Conservation (phyloP, 2,888 invertebrate species). For the Galeruca laticollis region DNA sequence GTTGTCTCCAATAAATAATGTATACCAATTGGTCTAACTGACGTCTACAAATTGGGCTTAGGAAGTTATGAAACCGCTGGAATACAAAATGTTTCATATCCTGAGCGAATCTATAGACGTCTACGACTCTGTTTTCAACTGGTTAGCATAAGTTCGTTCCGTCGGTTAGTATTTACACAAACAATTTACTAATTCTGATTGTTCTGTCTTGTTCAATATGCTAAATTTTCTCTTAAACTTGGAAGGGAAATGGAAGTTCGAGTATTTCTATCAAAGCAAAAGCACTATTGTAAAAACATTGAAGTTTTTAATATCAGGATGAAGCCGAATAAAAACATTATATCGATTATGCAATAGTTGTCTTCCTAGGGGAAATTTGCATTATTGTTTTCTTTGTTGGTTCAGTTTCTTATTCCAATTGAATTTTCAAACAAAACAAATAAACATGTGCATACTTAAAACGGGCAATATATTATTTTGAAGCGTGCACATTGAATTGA, state of each 20-base stretch:
- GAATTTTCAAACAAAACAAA: not conserved
- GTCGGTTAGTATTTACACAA: constrained; percentile 47
- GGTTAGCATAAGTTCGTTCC: constrained; percentile 49
- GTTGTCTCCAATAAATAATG: no score
- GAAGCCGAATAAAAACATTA: not conserved
- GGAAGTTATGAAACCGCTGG: no score
- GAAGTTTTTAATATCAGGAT: constrained; percentile 6
- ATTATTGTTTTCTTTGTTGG: not conserved
- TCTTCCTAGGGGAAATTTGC: not conserved
- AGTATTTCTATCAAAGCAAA: constrained; percentile 4
- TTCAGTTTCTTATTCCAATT: not conserved
- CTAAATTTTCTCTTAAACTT: constrained; percentile 34
- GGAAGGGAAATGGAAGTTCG: constrained; percentile 10
- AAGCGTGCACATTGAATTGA: no score
- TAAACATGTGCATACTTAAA: not conserved
- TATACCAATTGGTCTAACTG: no score
- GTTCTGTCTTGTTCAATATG: constrained; percentile 45
- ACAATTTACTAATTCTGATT: constrained; percentile 50
- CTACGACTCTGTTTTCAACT: constrained; percentile 47
- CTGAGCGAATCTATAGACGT: not conserved
- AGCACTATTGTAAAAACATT: constrained; percentile 6
- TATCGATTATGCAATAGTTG: not conserved
- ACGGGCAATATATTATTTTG: not conserved
- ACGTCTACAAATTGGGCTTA: no score
- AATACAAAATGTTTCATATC: not conserved